Evolutionary conservation across 2,888 invertebrate species (phyloP), one percentile per base, ranked within the genome.

Genomic region (Cerceris ruficornis): DNA sequence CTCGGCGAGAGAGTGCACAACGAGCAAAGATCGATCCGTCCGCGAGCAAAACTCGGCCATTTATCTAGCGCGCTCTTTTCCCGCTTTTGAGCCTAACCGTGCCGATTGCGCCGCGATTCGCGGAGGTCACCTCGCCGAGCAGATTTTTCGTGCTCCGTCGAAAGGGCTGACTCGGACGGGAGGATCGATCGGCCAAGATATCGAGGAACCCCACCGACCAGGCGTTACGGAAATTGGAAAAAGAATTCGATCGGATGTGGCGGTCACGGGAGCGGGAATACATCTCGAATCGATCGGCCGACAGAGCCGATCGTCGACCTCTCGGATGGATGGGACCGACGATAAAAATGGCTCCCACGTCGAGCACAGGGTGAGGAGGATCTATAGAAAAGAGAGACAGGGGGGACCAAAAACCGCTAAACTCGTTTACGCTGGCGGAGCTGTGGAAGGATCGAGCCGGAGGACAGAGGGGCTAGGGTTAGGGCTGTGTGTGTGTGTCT

Each of bases 341-440:
- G 28, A 28, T 28, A 28, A 28, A 28, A 28, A 4, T 28, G 28
- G 28, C 28, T 28, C 28, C 2, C 2, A 28, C 28, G 28, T 28
- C 2, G 28, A 28, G 28, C 28, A 1, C 2, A 28, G 28, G 28
- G 1, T 4, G 28, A 28, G 28, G 28, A 28, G 28, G 28, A 4
- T 28, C 28, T 28, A 28, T n/a, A n/a, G 11, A 9, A 52, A 28
- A 13, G 73, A 28, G 52, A 73, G 65, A 42, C 28, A 57, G 17
- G n/a, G 15, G n/a, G 42, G 42, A 43, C n/a, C 50, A 60, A 66
- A 68, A 75, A 55, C 54, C 81, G 41, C 57, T 60, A 61, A 79
- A 64, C 69, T 57, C 61, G 69, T 73, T 81, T 68, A 58, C 57
- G 17, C 28, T 28, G 58, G n/a, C 13, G 43, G 55, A 46, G 14